Percentiles rank a stretch among this genome's conserved stretches.
These are phyloP conservation scores for Spea bombifrons DNA, from an alignment of 2,113 vertebrate genomes.

Conservation along the genomic window DNA sequence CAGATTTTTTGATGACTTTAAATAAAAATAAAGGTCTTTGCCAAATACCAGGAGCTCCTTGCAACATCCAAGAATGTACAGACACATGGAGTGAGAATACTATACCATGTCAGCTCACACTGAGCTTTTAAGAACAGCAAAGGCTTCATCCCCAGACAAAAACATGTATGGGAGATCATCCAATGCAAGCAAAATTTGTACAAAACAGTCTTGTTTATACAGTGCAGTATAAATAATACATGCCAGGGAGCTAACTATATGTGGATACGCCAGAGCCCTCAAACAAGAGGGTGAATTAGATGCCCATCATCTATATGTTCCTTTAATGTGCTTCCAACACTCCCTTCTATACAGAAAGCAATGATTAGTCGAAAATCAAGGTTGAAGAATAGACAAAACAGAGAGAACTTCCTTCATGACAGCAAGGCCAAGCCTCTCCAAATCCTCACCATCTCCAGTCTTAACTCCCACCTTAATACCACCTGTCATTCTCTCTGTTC, in stretches of 20 bases:
- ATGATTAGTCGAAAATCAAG: too few relatives aligned
- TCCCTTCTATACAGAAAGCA: too few relatives aligned
- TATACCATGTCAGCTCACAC: neutral
- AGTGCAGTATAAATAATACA: neutral
- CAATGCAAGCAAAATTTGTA: neutral
- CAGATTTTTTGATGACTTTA: conserved; percentile 25
- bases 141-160: neutral
- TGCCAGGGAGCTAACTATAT: neutral
- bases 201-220: neutral
- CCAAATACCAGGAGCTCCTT: conserved; percentile 26
- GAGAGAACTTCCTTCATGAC: too few relatives aligned
- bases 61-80: conserved; percentile 34
- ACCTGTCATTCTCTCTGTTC: too few relatives aligned
- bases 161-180: neutral
- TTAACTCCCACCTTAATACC: too few relatives aligned
- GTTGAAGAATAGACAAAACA: too few relatives aligned
- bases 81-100: conserved; percentile 5
- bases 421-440: too few relatives aligned
- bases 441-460: too few relatives aligned
- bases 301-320: too few relatives aligned
- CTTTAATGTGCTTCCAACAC: too few relatives aligned
- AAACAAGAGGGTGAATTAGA: too few relatives aligned
- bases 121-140: neutral
- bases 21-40: conserved; percentile 26
- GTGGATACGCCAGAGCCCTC: too few relatives aligned